Conservation (phyloP, 2,888 invertebrate genomes). For the Tridacna gigas region DNA sequence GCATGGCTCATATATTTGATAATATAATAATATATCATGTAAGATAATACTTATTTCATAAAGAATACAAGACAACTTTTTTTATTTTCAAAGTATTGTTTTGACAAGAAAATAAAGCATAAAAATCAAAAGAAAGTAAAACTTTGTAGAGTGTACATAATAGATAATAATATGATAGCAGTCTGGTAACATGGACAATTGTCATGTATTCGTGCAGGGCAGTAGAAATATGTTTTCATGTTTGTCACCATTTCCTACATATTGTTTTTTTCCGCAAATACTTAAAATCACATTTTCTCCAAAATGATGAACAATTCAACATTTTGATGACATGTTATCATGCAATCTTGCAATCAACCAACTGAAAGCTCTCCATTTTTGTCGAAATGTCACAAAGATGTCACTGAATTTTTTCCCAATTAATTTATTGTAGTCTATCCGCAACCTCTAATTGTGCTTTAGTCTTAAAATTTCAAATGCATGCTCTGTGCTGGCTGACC, state of each 20-base stretch:
- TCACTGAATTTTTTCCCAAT: neutral
- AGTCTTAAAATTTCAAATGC: too few species aligned
- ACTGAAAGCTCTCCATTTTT: constrained; percentile 22
- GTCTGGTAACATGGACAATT: constrained; percentile 9
- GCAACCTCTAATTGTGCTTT: too few species aligned
- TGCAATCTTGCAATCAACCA: constrained; percentile 15
- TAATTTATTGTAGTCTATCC: too few species aligned
- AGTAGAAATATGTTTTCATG: constrained; percentile 20
- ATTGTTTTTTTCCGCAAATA: constrained; percentile 29
- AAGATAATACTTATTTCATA: too few species aligned
- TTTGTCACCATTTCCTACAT: constrained; percentile 26
- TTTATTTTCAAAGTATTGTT: too few species aligned
- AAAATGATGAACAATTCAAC: constrained; percentile 22
- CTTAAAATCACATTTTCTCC: constrained; percentile 29
- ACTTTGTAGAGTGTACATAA: too few species aligned
- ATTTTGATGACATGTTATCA: constrained; percentile 15
- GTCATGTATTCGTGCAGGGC: constrained; percentile 19
- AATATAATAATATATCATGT: too few species aligned
- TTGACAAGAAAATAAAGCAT: too few species aligned
- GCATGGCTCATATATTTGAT: too few species aligned
- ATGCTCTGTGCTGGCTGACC: too few species aligned
- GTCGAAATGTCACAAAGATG: constrained; percentile 22
- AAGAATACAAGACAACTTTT: too few species aligned
- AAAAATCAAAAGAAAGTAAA: too few species aligned
- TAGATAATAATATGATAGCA: neutral